Evolutionary conservation across 2,113 vertebrate species (phyloP), one percentile per base, ranked within the genome.

Genomic region (Oxyruncus cristatus): DNA sequence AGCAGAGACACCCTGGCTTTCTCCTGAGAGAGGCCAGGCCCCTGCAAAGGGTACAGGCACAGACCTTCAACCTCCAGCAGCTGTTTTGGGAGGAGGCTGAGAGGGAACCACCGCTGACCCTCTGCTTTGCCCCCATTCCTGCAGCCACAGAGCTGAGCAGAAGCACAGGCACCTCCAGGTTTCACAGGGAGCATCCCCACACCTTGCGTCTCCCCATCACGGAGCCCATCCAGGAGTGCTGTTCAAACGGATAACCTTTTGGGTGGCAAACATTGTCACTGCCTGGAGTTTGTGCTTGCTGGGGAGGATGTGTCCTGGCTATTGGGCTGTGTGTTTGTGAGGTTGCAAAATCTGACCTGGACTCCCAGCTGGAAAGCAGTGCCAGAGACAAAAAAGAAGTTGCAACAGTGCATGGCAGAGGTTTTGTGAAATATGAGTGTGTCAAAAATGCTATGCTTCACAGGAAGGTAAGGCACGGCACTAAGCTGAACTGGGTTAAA

Each of bases 91-190:
- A 5, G 8, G 22, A 12, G 27, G 27, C 28, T 39, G 42, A 58
- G 72, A 35, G 58, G 44, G n/a, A 83, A 5, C 20, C 12, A 2
- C 27, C 37, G 26, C 62, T 5, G 5, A 55, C 53, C 18, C 27
- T 8, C 9, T 52, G 53, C 42, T 46, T n/a, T 46, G 39, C 32
- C 23, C 12, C 33, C 52, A 6, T 50, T 50, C 37, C 61, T 8
- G 4, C 47, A 42, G 56, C 63, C 28, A 15, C 1, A 0, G 30
- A n/a, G 19, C 11, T 11, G 37, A 86, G 56, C 32, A 39, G 56
- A 22, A 66, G 32, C 14, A 27, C 1, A 0, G 26, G 18, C 3
- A 1, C 9, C 21, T 33, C 32, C 0, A 1, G 6, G 20, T 50
- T 85, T 49, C 0, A 0, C 0, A 5, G 70, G 63, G 33, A 62